Evolutionary conservation across 1,140 invertebrate genomes (phyloP).

Genomic region (Orchestia grillus): DNA sequence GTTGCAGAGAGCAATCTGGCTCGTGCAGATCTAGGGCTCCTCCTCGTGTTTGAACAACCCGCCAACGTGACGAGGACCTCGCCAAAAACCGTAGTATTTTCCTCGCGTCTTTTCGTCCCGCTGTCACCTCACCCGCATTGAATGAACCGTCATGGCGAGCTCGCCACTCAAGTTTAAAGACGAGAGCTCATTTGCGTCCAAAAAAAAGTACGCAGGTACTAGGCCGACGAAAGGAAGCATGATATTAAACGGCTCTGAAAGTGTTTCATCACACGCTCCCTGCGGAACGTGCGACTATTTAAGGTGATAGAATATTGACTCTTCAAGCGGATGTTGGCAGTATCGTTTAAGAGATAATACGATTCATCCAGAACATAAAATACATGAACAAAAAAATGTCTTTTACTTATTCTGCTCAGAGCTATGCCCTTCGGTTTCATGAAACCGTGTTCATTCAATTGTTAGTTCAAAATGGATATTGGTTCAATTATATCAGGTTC

Average conservation of each 20-base stretch:
- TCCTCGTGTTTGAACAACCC: not conserved
- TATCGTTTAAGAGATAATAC: not conserved
- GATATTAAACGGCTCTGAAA: not conserved
- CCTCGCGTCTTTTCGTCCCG: not conserved
- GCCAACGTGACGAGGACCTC: not conserved
- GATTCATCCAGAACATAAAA: not conserved
- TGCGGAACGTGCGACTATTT: not conserved
- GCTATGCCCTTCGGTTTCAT: not conserved
- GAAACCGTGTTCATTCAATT: not conserved
- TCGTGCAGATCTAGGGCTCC: not conserved
- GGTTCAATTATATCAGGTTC: not conserved
- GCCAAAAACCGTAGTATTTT: not conserved
- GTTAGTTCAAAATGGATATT: not conserved
- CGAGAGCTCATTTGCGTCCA: not conserved
- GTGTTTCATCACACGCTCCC: not conserved
- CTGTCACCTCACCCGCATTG: not conserved
- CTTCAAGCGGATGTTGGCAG: not conserved
- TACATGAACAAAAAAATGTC: not conserved
- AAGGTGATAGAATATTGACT: not conserved
- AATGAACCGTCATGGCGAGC: not conserved
- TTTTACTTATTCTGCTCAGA: not conserved
- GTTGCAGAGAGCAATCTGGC: not conserved
- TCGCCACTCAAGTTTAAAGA: conserved; percentile 7
- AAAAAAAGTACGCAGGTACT: not conserved
- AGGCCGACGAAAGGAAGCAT: not conserved